Evolutionary conservation across 2,888 invertebrate genomes (phyloP).

Genomic region (Metacarcinus magister): DNA sequence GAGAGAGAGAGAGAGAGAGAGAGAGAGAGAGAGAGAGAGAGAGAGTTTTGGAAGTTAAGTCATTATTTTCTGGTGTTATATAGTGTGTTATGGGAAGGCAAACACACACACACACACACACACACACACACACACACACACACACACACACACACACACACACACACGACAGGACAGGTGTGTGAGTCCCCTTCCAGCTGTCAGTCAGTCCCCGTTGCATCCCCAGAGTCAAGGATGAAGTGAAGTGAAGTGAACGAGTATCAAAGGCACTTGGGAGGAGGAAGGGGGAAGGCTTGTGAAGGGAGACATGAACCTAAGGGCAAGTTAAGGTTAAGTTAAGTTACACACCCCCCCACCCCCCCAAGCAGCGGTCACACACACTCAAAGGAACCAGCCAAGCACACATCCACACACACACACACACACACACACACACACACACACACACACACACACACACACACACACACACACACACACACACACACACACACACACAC

Average conservation of each 20-base stretch:
- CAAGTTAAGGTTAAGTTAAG: too few relatives aligned
- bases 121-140: too few relatives aligned
- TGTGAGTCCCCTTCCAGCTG: background rate
- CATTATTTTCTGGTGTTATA: too few relatives aligned
- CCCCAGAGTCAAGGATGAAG: background rate
- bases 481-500: background rate
- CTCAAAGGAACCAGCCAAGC: background rate
- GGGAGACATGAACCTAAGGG: background rate
- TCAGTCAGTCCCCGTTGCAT: background rate
- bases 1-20: background rate
- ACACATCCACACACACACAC: background rate
- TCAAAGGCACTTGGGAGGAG: slow-evolving; percentile 34
- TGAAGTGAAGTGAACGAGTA: background rate
- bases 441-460: background rate
- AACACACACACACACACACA: too few relatives aligned
- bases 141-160: too few relatives aligned
- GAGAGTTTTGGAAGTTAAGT: too few relatives aligned
- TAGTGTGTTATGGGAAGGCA: background rate
- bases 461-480: background rate
- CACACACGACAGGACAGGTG: background rate
- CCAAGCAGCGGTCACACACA: background rate
- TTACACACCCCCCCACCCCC: too few relatives aligned
- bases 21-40: too few relatives aligned
- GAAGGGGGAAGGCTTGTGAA: background rate
- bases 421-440: background rate